A percentile compares a stretch with the other conserved stretches of the same genome.
phyloP scores from a whole-genome alignment of 2,888 invertebrate species.

The Polyommatus iphigenia region DNA sequence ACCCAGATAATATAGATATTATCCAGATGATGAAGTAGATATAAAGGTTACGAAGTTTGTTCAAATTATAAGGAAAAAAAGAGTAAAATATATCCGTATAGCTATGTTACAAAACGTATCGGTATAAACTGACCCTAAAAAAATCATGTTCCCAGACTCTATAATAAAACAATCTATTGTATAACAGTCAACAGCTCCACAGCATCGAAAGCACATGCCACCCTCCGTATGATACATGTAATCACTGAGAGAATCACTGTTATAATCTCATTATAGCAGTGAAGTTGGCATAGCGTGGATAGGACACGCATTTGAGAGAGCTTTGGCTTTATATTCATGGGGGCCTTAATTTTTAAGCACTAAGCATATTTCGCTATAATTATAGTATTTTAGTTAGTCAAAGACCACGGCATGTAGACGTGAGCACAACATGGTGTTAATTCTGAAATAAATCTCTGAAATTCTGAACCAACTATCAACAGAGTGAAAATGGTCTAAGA shows the following conservation, averaged over 20 bases:
- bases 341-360: background rate
- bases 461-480: too few relatives aligned
- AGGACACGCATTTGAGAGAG: background rate
- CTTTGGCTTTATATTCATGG: background rate
- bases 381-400: background rate
- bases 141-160: background rate
- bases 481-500: too few relatives aligned
- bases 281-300: slow-evolving; percentile 8
- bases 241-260: slow-evolving; percentile 5
- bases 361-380: background rate
- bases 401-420: too few relatives aligned
- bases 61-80: too few relatives aligned
- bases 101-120: too few relatives aligned
- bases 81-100: too few relatives aligned
- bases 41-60: too few relatives aligned
- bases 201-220: slow-evolving; percentile 17
- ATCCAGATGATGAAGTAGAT: too few relatives aligned
- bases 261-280: slow-evolving; percentile 1
- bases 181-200: background rate
- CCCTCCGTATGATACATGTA: background rate
- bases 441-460: background rate
- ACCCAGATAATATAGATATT: too few relatives aligned
- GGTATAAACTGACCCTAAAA: background rate
- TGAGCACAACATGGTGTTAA: background rate
- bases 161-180: background rate